Conservation (phyloP, 2,797 vertebrate genomes). For the Cyprinella venusta region DNA sequence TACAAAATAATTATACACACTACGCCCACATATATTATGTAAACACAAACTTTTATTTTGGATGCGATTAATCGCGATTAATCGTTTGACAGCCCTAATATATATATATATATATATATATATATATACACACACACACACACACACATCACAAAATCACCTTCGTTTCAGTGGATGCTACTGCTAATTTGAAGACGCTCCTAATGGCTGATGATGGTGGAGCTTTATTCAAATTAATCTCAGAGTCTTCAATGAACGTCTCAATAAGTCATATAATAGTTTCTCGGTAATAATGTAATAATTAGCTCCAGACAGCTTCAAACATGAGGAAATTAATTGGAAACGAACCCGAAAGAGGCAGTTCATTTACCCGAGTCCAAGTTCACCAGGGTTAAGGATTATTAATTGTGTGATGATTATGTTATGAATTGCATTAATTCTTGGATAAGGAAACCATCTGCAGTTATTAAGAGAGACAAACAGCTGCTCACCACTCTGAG, state of each 20-base stretch:
- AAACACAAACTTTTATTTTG: too few species aligned
- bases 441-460: constrained; percentile 10
- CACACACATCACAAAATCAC: too few species aligned
- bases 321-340: constrained; percentile 42
- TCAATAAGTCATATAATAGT: constrained; percentile 35
- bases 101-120: too few species aligned
- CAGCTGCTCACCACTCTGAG: constrained; percentile 80
- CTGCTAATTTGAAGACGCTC: neutral
- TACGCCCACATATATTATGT: too few species aligned
- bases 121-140: too few species aligned
- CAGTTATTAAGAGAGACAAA: neutral
- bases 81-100: too few species aligned
- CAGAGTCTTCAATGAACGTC: constrained; percentile 19
- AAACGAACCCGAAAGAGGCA: constrained; percentile 27
- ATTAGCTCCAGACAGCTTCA: constrained; percentile 45
- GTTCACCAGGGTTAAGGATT: constrained; percentile 47
- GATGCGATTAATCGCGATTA: too few species aligned
- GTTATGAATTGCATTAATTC: constrained; percentile 35
- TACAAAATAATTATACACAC: too few species aligned
- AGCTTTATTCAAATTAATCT: constrained; percentile 14
- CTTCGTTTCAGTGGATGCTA: neutral
- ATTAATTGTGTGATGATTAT: constrained; percentile 42
- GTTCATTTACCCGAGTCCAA: constrained; percentile 19
- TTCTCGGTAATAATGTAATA: constrained; percentile 39
- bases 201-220: constrained; percentile 6